These are phyloP conservation scores for Callyntrura guangdongensis DNA, from an alignment of 2,888 invertebrate genomes.

Conservation along the genomic window DNA sequence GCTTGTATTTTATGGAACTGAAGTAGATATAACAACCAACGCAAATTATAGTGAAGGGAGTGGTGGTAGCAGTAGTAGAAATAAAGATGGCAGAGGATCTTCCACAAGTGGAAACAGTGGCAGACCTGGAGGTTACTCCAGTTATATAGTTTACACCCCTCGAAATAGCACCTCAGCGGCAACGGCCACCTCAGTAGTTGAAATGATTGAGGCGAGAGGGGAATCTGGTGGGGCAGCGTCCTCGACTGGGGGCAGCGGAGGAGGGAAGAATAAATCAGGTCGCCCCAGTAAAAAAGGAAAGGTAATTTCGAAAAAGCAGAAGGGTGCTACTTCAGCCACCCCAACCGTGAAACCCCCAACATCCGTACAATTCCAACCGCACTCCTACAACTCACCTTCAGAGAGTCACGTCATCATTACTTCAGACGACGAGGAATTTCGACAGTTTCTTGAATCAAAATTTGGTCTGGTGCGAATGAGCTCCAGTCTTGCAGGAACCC, in stretches of 20 bases:
- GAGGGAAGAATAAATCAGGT: slow-evolving; percentile 59
- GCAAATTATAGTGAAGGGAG: slow-evolving; percentile 58
- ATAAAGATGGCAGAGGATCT: slow-evolving; percentile 46
- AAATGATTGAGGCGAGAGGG: slow-evolving; percentile 38
- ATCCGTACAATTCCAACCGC: neutral
- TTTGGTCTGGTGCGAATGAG: slow-evolving; percentile 72
- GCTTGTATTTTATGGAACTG: slow-evolving; percentile 96
- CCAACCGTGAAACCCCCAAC: slow-evolving; percentile 70
- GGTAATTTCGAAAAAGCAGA: slow-evolving; percentile 81
- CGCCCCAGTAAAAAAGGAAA: slow-evolving; percentile 77
- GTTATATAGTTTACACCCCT: slow-evolving; percentile 67
- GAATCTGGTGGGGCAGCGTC: slow-evolving; percentile 33
- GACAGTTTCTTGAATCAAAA: slow-evolving; percentile 75
- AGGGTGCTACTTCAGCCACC: slow-evolving; percentile 80
- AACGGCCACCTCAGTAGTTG: neutral
- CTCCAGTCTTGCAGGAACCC: slow-evolving; percentile 44
- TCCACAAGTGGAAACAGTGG: neutral
- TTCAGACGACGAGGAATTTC: slow-evolving; percentile 81
- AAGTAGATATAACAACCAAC: slow-evolving; percentile 87
- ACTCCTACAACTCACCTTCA: slow-evolving; percentile 13
- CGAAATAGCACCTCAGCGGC: slow-evolving; percentile 46
- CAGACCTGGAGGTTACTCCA: slow-evolving; percentile 45
- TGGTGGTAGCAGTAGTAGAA: slow-evolving; percentile 1
- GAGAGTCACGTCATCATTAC: slow-evolving; percentile 79
- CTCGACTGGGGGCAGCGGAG: slow-evolving; percentile 34